Evolutionary conservation across 2,797 vertebrate species (phyloP).

Genomic region (Eidolon dupreanum): DNA sequence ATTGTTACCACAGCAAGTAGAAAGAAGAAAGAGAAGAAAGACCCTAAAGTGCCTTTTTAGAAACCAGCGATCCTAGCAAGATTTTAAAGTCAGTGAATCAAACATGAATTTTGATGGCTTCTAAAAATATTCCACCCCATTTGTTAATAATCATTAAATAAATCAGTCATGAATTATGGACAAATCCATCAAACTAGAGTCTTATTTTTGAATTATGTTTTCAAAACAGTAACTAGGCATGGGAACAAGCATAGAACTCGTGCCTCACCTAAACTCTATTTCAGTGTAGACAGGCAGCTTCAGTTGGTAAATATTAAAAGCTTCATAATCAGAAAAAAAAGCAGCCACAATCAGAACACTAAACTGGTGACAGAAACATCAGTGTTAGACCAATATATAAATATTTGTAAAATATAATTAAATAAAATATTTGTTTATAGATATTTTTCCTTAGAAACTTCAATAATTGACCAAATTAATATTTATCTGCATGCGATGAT

Average conservation of each 20-base stretch:
- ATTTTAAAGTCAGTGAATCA: not conserved
- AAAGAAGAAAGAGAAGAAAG: not conserved
- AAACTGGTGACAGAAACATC: not conserved
- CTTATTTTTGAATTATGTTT: not conserved
- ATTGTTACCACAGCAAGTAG: not conserved
- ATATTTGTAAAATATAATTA: not conserved
- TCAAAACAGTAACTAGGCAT: not conserved
- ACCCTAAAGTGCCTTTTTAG: not conserved
- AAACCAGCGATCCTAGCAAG: not conserved
- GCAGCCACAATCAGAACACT: not conserved
- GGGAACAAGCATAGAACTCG: not conserved
- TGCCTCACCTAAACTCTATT: not conserved
- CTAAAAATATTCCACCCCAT: not conserved
- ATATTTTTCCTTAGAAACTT: not conserved
- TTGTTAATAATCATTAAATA: not conserved
- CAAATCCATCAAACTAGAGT: not conserved
- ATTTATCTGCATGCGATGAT: not conserved
- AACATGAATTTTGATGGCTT: not conserved
- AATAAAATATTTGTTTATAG: not conserved
- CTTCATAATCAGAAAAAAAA: not conserved
- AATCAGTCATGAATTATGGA: not conserved
- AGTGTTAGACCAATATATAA: not conserved
- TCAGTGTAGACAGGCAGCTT: accelerated
- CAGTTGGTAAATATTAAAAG: not conserved
- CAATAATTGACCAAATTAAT: not conserved